Conservation (phyloP, 1,140 invertebrate species). For the Lepidurus arcticus region DNA sequence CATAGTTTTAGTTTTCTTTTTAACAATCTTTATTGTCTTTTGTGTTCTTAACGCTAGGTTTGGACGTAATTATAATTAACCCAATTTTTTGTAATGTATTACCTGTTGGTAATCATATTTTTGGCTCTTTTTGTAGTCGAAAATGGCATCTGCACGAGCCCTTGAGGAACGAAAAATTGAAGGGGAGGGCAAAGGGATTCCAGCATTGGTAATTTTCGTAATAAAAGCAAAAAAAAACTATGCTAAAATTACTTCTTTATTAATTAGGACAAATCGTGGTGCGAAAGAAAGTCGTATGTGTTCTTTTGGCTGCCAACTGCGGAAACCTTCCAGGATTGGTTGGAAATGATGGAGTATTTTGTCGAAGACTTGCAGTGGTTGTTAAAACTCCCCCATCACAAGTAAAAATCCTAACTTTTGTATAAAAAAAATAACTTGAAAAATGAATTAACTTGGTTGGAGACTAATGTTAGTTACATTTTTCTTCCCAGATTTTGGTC, state of each 20-base stretch:
- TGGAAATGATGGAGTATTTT: conserved; percentile 51
- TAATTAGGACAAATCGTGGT: conserved; percentile 31
- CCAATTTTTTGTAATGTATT: no score
- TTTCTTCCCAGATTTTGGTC: conserved; percentile 69
- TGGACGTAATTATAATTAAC: no score
- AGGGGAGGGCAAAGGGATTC: neutral
- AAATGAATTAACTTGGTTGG: neutral
- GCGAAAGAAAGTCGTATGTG: conserved; percentile 40
- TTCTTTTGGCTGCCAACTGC: conserved; percentile 46
- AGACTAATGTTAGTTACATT: conserved; percentile 22
- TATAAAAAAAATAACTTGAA: neutral
- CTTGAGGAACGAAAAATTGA: neutral
- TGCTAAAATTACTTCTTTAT: neutral
- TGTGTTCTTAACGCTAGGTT: no score
- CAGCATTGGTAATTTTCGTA: neutral
- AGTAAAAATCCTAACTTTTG: conserved; percentile 40
- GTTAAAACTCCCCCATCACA: conserved; percentile 50
- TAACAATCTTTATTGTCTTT: no score
- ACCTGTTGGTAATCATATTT: neutral
- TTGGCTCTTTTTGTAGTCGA: neutral
- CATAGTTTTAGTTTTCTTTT: no score
- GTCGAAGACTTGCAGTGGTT: conserved; percentile 54
- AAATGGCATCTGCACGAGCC: neutral
- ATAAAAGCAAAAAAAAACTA: no score
- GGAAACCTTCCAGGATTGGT: conserved; percentile 48